Evolutionary conservation across 2,113 vertebrate species (phyloP).

Genomic region (Bufo bufo): DNA sequence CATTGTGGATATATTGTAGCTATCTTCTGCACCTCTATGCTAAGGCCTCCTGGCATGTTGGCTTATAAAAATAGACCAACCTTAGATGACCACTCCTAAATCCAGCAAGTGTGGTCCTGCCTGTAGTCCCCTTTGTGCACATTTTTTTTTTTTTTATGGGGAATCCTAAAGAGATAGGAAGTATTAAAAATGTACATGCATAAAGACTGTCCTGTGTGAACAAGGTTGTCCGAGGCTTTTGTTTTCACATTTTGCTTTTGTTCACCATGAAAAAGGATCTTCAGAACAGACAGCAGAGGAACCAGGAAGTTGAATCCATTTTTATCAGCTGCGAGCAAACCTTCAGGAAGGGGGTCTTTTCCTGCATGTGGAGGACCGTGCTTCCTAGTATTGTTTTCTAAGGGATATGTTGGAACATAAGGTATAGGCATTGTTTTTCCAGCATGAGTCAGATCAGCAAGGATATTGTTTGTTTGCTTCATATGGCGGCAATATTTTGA

Average conservation of each 20-base stretch:
- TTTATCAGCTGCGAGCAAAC: constrained; percentile 70
- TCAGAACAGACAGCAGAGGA: constrained; percentile 68
- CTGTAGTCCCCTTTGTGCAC: too few species aligned
- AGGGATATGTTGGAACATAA: constrained; percentile 62
- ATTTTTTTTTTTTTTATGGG: too few species aligned
- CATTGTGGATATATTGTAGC: too few species aligned
- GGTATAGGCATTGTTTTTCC: constrained; percentile 19
- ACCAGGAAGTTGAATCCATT: constrained; percentile 68
- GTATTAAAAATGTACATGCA: background rate
- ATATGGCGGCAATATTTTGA: background rate
- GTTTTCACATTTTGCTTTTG: constrained; percentile 59
- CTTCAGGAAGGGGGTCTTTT: constrained; percentile 70
- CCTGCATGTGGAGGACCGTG: constrained; percentile 64
- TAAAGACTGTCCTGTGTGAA: background rate
- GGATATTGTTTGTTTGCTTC: background rate
- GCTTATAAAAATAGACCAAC: too few species aligned
- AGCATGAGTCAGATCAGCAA: background rate
- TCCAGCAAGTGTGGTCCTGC: too few species aligned
- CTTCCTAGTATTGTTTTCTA: constrained; percentile 74
- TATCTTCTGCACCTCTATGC: too few species aligned
- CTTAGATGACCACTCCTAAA: too few species aligned
- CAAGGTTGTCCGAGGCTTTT: background rate
- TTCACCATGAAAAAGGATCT: constrained; percentile 65
- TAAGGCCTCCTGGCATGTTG: too few species aligned
- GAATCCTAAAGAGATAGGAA: too few species aligned